Conservation (phyloP, 64 coral and sea anemone species). For the Orbicella faveolata region DNA sequence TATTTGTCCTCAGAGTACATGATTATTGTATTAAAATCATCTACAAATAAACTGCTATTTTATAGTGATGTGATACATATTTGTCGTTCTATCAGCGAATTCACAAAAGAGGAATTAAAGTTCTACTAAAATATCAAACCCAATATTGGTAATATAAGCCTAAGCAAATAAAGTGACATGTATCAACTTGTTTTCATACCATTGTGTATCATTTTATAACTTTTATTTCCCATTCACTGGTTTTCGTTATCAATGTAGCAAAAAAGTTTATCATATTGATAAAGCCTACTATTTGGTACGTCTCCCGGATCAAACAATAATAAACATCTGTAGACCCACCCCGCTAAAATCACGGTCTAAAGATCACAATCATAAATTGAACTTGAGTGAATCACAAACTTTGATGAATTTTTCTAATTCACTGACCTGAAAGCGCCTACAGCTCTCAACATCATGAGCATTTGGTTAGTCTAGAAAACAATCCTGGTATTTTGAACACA, state of each 20-base stretch:
- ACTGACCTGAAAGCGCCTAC: constrained; percentile 18
- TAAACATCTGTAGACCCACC: neutral
- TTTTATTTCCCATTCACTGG: no score
- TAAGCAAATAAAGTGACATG: no score
- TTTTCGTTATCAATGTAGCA: neutral
- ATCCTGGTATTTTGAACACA: neutral
- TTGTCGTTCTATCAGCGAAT: no score
- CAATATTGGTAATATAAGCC: no score
- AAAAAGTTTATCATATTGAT: neutral
- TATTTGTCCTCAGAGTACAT: no score
- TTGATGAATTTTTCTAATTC: neutral
- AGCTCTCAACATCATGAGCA: constrained; percentile 6
- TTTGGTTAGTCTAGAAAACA: neutral
- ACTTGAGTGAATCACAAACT: neutral
- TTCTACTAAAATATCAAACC: no score
- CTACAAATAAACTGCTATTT: no score
- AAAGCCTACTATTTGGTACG: neutral
- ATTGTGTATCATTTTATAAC: no score
- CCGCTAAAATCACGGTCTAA: neutral
- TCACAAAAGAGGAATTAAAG: no score
- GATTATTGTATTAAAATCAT: no score
- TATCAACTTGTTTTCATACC: no score
- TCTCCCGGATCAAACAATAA: neutral
- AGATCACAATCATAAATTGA: neutral
- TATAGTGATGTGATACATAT: no score